Base-by-base conservation (phyloP, 2,113 vertebrate species). In the Oceanodroma tethys region DNA sequence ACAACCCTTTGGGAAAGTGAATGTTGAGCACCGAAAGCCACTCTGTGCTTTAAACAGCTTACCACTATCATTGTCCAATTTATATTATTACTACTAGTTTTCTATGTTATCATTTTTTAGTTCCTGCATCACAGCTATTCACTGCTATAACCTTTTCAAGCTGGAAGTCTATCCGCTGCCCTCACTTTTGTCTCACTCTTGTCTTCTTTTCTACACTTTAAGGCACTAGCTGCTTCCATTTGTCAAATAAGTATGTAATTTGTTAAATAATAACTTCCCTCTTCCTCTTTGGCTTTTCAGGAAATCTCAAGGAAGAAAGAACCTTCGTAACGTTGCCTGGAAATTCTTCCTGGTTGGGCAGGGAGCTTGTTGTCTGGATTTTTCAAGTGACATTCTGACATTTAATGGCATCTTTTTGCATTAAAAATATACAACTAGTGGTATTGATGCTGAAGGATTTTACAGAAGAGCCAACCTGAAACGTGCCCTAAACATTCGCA, bases 401-500 rank as follows among this genome's bases (percentile, higher is more conserved):
- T 89, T 22, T 71, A 79, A n/a, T 11, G 18, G 42, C 47, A 68
- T 70, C 30, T 65, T 82, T 71, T 32, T 21, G 30, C 20, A 25
- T 26, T 67, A 7, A 86, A 56, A 89, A 30, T 62, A 56, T 14
- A 70, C 90, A 55, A 30, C 38, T 38, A 42, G 16, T 6, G 8
- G 6, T 53, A 25, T 4, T 0, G 19, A 58, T 42, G 9, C 6
- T 4, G 50, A 43, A 40, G 22, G 38, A 62, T 55, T 82, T 83
- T 52, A 47, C 42, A 59, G 70, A 42, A 67, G 58, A 34, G 60
- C 30, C 32, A 17, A 9, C 23, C 48, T 4, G 6, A 26, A 52
- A 25, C 0, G 1, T 9, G 17, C 29, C 26, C 25, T 8, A 7
- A 60, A 43, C 4, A 8, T 23, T 2, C 3, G 1, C 6, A 9